Evolutionary conservation across 2,113 vertebrate species (phyloP).

Genomic region (Ctenodactylus gundi): DNA sequence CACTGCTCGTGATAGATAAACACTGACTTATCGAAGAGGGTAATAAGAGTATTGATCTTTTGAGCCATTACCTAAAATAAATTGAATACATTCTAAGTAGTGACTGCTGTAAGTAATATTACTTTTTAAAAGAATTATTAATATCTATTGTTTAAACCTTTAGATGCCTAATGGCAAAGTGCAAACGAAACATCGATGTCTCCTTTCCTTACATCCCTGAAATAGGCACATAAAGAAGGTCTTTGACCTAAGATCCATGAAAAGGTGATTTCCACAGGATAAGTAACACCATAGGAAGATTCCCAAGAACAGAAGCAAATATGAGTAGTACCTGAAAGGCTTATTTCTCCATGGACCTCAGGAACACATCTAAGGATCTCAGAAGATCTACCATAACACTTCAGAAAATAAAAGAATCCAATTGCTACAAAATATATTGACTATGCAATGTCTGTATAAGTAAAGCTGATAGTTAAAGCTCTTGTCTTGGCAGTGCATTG

Average conservation of each 20-base stretch:
- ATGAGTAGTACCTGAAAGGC: neutral
- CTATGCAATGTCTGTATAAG: neutral
- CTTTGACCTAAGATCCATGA: neutral
- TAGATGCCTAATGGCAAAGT: neutral
- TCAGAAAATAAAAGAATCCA: neutral
- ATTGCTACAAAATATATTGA: neutral
- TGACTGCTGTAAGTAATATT: neutral
- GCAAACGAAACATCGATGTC: neutral
- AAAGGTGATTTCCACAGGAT: neutral
- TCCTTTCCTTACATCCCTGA: neutral
- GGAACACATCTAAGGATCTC: neutral
- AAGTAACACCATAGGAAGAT: neutral
- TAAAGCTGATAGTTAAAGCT: neutral
- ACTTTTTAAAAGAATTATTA: neutral
- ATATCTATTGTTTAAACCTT: neutral
- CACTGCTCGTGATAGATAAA: neutral
- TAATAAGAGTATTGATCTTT: neutral
- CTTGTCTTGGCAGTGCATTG: neutral
- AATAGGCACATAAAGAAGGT: neutral
- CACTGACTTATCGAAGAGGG: constrained; percentile 9
- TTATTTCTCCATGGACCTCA: neutral
- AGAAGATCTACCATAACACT: neutral
- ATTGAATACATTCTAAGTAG: neutral
- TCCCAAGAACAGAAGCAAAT: neutral
- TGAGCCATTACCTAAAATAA: neutral